Base-by-base conservation (phyloP, 2,113 vertebrate genomes). In the Cromileptes altivelis region DNA sequence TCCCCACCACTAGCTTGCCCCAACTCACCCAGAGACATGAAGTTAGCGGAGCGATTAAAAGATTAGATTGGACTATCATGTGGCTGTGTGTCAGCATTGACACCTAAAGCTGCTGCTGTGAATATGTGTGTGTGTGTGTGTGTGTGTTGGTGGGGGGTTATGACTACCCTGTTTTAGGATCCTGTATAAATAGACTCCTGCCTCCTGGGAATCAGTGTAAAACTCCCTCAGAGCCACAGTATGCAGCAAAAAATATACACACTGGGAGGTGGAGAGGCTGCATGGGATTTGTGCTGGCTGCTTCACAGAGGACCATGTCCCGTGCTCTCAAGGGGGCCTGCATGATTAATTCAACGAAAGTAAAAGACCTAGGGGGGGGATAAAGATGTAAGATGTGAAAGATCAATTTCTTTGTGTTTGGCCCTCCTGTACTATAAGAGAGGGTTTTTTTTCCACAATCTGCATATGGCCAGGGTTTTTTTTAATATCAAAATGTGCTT, bases 1-100 rank as follows among this genome's bases (percentile, higher is more conserved):
- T 79, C 82, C 81, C 42, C 65, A 76, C 81, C 33, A 21, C 61
- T 75, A 56, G 73, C 85, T 73, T 74, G 77, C 47, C 79, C 74
- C 62, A 85, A 82, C 61, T 85, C 85, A 87, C 88, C 87, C 68
- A 37, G 53, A 88, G 89, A 86, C 89, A 88, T 84, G 73, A 87
- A 87, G 86, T 90, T 91, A 88, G 88, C 81, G 64, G 74, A 88
- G 86, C 57, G 91, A 95, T 96, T 93, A 91, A 91, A 84, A 94
- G 93, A 95, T 95, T 87, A 92, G 91, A 93, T 91, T 81, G 84
- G 87, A 79, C 91, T 77, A 78, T 91, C 88, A 57, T 91, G 75
- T 82, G 85, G 69, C 84, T 78, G 77, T 82, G 77, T 93, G 87
- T 91, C 80, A 77, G 87, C 73, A 70, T 80, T 85, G 87, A 89